Evolutionary conservation across 1,140 invertebrate genomes (phyloP), one percentile per base, ranked within the genome.

Genomic region (Sarcophaga bullata): DNA sequence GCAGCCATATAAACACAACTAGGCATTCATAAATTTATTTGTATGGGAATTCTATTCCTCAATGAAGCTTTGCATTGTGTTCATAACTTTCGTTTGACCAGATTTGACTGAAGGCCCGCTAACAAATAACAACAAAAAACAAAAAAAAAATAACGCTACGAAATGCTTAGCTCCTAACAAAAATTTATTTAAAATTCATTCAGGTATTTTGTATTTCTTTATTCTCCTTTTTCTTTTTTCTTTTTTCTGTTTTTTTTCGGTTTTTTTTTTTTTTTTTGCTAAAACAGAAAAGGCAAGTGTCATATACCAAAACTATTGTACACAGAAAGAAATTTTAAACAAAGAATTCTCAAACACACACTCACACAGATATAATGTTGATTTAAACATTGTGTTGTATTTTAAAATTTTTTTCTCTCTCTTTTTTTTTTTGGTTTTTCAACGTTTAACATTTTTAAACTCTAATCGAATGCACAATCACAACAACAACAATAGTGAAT

Each of bases 251-350:
- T n/a, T n/a, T n/a, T n/a, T n/a, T n/a, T n/a, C n/a, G n/a, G n/a
- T 58, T n/a, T n/a, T n/a, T n/a, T 58, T 13, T 15, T 58, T 58
- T 58, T 58, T 58, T 58, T 6, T 58, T 68, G 62, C n/a, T 68
- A 68, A 58, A 68, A 25, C 62, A 68, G 62, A 68, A 68, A 68
- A 68, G 62, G 62, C 62, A 68, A 68, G 62, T 68, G 62, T 68
- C 62, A 68, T 19, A 68, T 19, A 68, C n/a, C 62, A 68, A 68
- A 68, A 52, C 13, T 17, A 19, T 68, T 68, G 25, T 4, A 2
- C 4, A 68, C 62, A 10, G 19, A 68, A 68, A 68, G 62, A 68
- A 68, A 68, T 68, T 68, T n/a, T 9, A 68, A 68, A 68, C 62
- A 68, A 68, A 19, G 62, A 25, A 68, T 37, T 37, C n/a, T 19